Percentiles rank a stretch among this genome's conserved stretches.
phyloP scores from a whole-genome alignment of 2,113 vertebrate species.

The Arenaria interpres region DNA sequence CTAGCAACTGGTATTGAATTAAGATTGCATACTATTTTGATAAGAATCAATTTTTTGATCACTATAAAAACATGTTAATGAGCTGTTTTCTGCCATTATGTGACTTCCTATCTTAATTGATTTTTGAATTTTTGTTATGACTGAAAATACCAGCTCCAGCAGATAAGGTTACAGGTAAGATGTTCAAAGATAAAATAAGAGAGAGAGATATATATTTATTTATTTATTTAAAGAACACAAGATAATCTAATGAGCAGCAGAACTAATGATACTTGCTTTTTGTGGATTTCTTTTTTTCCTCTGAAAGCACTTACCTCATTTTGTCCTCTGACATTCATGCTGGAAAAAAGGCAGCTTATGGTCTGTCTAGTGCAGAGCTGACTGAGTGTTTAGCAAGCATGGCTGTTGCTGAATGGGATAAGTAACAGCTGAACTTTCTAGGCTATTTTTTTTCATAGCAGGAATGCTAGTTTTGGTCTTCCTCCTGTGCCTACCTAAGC shows the following conservation, averaged over 20 bases:
- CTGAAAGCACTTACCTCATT: neutral
- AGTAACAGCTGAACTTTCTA: neutral
- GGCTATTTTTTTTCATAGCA: neutral
- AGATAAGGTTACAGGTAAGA: neutral
- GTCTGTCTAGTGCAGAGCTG: neutral
- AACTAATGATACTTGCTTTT: neutral
- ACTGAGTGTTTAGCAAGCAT: neutral
- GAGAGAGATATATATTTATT: no score
- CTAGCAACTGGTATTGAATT: neutral
- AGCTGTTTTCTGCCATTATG: neutral
- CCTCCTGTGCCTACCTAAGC: neutral
- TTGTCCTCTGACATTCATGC: neutral
- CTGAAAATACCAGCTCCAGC: neutral
- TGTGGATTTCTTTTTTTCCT: neutral
- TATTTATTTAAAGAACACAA: neutral
- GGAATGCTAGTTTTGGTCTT: neutral
- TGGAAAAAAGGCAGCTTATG: neutral
- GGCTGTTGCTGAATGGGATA: neutral
- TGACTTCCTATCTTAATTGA: neutral
- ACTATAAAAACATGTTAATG: neutral
- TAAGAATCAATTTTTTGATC: neutral
- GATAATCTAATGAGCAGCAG: neutral
- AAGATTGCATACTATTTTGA: neutral
- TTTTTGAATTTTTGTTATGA: neutral
- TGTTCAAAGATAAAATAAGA: neutral